Base-by-base conservation (phyloP, 2,888 invertebrate species). In the Lamellibrachia satsuma region DNA sequence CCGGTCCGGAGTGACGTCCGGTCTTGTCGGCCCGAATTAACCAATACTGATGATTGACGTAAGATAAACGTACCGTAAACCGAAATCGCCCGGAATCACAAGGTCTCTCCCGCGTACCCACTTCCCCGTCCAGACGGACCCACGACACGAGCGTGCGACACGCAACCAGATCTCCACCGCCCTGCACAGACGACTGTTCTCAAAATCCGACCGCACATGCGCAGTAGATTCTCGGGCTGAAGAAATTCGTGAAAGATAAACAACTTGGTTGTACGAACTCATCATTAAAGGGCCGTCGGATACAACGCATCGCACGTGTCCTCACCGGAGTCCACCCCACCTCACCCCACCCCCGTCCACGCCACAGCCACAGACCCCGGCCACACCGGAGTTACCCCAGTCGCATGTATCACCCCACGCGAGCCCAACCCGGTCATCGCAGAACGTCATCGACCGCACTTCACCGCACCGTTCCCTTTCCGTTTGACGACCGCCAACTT, bases 91-190 rank as follows among this genome's bases (percentile, higher is more conserved):
- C 75, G 75, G 75, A 75, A 75, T 75, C 75, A n/a, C 75, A 22
- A 75, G 75, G 75, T 75, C 6, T 75, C 75, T 22, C 75, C 75
- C 57, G 2, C 57, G n/a, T 22, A 11, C 22, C 75, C 75, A 15
- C 75, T 15, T n/a, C 22, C 75, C 6, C 22, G 75, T n/a, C 75
- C 75, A 75, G 75, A 75, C n/a, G 75, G 75, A 75, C 22, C 75
- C 75, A 75, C 75, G 75, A 75, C 75, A 75, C 75, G 75, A 75
- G 75, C 75, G 75, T 22, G 75, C 75, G 75, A 75, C 75, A 75
- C 75, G 75, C 75, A 75, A 15, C 75, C 75, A 75, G 75, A 75
- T 75, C 4, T 75, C 75, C 22, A 75, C 75, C 75, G 75, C 75
- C 75, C 22, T 75, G 75, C 75, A 75, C 75, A 75, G 75, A 75